Conservation (phyloP, 2,797 vertebrate genomes). For the Sebastes minor region DNA sequence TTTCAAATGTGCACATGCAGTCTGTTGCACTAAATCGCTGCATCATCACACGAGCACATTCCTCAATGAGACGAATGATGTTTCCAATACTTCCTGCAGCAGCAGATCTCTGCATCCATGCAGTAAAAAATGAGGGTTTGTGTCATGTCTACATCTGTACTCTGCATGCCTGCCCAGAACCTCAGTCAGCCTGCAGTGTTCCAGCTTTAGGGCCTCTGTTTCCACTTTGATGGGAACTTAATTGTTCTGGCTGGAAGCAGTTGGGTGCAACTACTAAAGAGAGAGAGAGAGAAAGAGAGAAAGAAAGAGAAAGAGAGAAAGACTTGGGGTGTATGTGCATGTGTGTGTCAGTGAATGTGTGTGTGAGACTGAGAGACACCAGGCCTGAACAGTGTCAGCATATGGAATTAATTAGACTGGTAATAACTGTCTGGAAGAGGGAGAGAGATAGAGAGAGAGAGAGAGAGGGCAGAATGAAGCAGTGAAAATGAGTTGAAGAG, state of each 20-base stretch:
- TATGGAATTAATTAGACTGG: constrained; percentile 70
- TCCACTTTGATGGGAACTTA: constrained; percentile 72
- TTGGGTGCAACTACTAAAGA: constrained; percentile 63
- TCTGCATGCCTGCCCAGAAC: constrained; percentile 23
- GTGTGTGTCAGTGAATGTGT: background rate
- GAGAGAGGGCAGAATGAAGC: constrained; percentile 14
- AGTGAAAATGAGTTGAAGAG: constrained; percentile 15
- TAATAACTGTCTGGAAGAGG: constrained; percentile 53
- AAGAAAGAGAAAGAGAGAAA: background rate
- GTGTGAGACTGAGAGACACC: constrained; percentile 36
- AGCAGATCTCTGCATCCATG: constrained; percentile 5
- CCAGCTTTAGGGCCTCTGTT: constrained; percentile 42
- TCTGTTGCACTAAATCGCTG: background rate
- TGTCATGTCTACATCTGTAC: constrained; percentile 52
- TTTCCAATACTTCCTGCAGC: constrained; percentile 20
- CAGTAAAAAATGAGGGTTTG: background rate
- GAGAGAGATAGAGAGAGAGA: background rate
- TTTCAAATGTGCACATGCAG: background rate
- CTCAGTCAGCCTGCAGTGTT: constrained; percentile 29
- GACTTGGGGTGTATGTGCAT: background rate
- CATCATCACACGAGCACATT: background rate
- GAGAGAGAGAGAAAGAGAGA: constrained; percentile 33
- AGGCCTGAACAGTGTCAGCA: constrained; percentile 62
- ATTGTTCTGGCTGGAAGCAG: constrained; percentile 69
- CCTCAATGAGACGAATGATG: background rate